Conservation (phyloP, 2,113 vertebrate genomes). For the Neodon shergylaensis region DNA sequence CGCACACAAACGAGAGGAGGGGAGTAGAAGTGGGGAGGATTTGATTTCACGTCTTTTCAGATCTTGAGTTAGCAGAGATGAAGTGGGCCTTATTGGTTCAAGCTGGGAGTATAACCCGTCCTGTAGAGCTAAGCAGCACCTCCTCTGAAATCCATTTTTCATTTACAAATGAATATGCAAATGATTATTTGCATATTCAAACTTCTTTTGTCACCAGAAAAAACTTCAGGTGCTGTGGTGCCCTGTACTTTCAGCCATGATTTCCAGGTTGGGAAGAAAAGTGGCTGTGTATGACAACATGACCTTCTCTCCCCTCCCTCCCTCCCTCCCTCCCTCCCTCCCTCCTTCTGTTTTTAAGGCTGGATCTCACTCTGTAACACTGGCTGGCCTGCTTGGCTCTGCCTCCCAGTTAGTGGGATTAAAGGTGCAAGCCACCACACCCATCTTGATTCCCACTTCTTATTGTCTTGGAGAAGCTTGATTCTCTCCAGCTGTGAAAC, state of each 20-base stretch:
- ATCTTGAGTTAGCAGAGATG: not conserved
- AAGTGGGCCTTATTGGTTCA: not conserved
- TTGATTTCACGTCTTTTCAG: not conserved
- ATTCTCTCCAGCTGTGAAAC: not conserved
- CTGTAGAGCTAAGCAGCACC: too few species aligned
- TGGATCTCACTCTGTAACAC: not conserved
- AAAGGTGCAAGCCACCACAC: too few species aligned
- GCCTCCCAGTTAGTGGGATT: not conserved
- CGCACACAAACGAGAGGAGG: too few species aligned
- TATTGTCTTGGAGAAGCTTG: not conserved
- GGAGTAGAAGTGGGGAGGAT: too few species aligned
- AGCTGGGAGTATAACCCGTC: fast-evolving
- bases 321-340: too few species aligned
- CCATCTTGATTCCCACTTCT: not conserved
- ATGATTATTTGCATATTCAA: not conserved
- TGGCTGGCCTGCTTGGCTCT: not conserved
- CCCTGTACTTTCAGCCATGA: not conserved
- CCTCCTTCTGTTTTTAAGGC: not conserved
- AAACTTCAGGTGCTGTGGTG: not conserved
- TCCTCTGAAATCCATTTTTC: not conserved
- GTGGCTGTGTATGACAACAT: not conserved
- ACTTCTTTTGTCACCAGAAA: not conserved
- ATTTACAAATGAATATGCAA: not conserved
- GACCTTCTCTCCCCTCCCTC: not conserved
- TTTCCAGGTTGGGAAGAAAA: not conserved